These are phyloP conservation scores for Hyposoter dolosus DNA, from an alignment of 2,888 invertebrate species.

Conservation along the genomic window DNA sequence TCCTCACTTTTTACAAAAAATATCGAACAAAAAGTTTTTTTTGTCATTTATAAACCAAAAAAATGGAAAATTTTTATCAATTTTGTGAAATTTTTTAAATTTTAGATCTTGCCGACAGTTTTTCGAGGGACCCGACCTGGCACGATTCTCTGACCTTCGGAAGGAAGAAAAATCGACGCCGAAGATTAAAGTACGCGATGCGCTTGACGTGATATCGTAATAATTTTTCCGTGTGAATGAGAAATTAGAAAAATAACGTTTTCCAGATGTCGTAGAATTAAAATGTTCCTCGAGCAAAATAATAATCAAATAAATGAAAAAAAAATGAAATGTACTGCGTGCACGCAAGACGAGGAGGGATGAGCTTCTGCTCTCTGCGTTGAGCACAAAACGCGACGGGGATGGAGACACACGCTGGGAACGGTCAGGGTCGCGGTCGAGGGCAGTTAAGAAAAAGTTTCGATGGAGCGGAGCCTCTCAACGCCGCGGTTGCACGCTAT, in stretches of 20 bases:
- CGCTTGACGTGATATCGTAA: neutral
- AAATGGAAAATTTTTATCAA: neutral
- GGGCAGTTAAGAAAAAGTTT: conserved; percentile 52
- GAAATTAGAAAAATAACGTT: neutral
- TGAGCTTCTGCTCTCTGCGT: conserved; percentile 50
- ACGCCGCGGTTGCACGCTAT: conserved; percentile 45
- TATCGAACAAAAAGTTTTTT: neutral
- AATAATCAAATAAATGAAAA: conserved; percentile 23
- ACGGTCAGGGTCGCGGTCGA: conserved; percentile 67
- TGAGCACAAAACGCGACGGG: conserved; percentile 59
- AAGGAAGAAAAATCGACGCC: conserved; percentile 54
- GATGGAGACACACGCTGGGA: conserved; percentile 68
- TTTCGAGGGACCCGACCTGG: conserved; percentile 50
- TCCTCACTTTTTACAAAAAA: neutral
- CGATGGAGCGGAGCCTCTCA: conserved; percentile 36
- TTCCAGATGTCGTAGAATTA: neutral
- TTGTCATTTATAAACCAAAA: neutral
- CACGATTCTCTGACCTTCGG: conserved; percentile 22
- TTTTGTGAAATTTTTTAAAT: neutral
- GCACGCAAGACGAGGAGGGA: conserved; percentile 37
- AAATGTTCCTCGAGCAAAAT: conserved; percentile 11
- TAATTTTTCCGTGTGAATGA: neutral
- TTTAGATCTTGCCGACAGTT: conserved; percentile 58
- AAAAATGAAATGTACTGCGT: conserved; percentile 40
- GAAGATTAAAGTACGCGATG: conserved; percentile 37